phyloP scores from a whole-genome alignment of 2,113 vertebrate species.

The Onychostruthus taczanowskii region DNA sequence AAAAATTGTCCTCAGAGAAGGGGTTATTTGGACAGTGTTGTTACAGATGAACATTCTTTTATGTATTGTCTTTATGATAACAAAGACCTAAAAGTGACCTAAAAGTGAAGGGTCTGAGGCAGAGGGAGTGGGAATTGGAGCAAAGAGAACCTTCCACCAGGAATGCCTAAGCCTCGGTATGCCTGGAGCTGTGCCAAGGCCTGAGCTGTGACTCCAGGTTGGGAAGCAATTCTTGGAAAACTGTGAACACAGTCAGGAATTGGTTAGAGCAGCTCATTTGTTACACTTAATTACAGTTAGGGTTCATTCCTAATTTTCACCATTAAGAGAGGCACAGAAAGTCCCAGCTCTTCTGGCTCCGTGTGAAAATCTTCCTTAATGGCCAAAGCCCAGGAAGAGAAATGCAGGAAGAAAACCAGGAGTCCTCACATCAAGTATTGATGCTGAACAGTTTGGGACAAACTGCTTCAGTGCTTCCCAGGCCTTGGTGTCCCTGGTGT shows the following conservation, averaged over 20 bases:
- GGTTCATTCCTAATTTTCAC: background rate
- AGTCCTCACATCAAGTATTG: background rate
- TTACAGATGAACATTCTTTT: background rate
- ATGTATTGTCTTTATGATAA: conserved; percentile 12
- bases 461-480: background rate
- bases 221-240: background rate
- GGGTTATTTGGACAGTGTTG: background rate
- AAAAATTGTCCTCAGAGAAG: background rate
- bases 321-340: background rate
- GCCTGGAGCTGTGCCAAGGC: background rate
- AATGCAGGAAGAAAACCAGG: background rate
- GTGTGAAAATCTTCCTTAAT: background rate
- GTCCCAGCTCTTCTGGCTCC: background rate
- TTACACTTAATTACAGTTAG: background rate
- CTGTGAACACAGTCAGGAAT: background rate
- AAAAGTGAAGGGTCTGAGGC: conserved; percentile 9
- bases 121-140: conserved; percentile 23
- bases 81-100: background rate
- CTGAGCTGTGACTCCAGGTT: background rate
- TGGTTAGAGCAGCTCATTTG: background rate
- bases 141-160: conserved; percentile 27
- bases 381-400: background rate
- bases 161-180: background rate
- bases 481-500: background rate
- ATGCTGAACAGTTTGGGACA: background rate